Base-by-base conservation (phyloP, 2,888 invertebrate species). In the Acleris sparsana region DNA sequence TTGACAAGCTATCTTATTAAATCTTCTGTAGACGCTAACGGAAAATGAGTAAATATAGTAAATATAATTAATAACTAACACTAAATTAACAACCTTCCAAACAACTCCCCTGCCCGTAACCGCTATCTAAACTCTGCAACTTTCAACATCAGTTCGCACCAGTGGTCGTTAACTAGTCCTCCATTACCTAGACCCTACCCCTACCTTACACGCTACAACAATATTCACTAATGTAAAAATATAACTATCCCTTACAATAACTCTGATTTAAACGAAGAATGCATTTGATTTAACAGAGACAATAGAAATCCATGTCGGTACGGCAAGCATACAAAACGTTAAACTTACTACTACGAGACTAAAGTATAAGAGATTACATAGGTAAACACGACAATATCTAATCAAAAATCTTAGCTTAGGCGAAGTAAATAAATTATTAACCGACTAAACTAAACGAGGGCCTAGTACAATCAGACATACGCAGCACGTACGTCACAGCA, bases 101-200 rank as follows among this genome's bases (percentile, higher is more conserved):
- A 88, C 84, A 89, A 86, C 86, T 77, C 73, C 75, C 80, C 83
- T 75, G 75, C 75, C 74, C 74, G 65, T 89, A 79, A 89, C 88
- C 89, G 80, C 86, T 88, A 88, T 89, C 87, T 90, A 91, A 91
- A 85, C 88, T 91, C 87, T 88, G 89, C 90, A 92, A 89, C 85
- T 77, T 88, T 91, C 88, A 92, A 92, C 92, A 90, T 89, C 88
- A 88, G 86, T 88, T 88, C 90, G 90, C 90, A 92, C 92, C 90
- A 90, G 82, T 86, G 86, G 84, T 88, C 85, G 85, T 89, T 87
- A 84, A 85, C 82, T 82, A 82, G 79, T 78, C 80, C 75, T 79
- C 75, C 61, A 81, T 83, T 85, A 87, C 61, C 75, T 83, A 73
- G 71, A 78, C 9, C 33, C 33, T 33, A 33, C 33, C 33, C 77